These are phyloP conservation scores for Parapristionchus giblindavisi DNA, from an alignment of 2,888 invertebrate genomes.

Conservation along the genomic window DNA sequence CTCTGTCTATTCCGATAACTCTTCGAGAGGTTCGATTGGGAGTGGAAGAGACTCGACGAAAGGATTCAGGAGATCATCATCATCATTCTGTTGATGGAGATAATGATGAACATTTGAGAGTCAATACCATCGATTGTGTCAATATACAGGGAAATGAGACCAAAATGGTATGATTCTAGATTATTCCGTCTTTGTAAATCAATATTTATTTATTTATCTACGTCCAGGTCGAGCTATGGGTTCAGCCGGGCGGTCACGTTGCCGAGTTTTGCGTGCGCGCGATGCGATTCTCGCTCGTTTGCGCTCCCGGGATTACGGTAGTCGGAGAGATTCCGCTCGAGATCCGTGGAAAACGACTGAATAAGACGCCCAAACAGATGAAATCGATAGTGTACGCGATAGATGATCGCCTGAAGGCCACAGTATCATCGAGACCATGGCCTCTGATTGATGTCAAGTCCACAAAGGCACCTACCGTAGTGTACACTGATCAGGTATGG, in stretches of 20 bases:
- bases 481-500: conserved; percentile 32
- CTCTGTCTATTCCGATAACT: conserved; percentile 49
- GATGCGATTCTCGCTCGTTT: conserved; percentile 11
- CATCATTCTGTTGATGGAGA: not conserved
- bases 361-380: conserved; percentile 51
- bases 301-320: conserved; percentile 28
- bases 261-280: conserved; percentile 41
- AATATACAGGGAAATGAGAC: not conserved
- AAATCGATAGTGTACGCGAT: conserved; percentile 47
- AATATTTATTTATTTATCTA: not conserved
- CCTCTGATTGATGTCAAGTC: conserved; percentile 56
- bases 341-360: conserved; percentile 51
- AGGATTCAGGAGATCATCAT: conserved; percentile 1
- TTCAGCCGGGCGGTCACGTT: conserved; percentile 35
- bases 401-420: conserved; percentile 54
- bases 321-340: conserved; percentile 41
- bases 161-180: not conserved
- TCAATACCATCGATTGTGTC: not conserved
- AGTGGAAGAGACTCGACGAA: conserved; percentile 13
- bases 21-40: conserved; percentile 51
- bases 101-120: not conserved
- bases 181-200: not conserved
- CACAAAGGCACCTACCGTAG: conserved; percentile 25
- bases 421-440: conserved; percentile 50
- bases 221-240: conserved; percentile 43